Percentiles rank a stretch among this genome's conserved stretches.
phyloP scores from a whole-genome alignment of 2,888 invertebrate species.

The Margaritifera margaritifera region DNA sequence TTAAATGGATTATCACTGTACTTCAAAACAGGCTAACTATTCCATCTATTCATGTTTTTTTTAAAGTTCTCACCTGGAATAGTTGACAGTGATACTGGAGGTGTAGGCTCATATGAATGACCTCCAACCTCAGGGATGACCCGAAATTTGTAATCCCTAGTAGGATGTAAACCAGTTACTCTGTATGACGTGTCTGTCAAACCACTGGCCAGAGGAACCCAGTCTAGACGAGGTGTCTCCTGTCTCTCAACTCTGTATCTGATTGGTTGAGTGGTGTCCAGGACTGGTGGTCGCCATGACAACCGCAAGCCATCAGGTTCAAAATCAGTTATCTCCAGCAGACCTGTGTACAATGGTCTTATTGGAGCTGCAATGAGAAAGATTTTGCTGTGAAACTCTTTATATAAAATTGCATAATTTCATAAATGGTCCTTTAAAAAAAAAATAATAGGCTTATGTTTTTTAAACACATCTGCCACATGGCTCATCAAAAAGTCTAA shows the following conservation, averaged over 20 bases:
- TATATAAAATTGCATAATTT: too few species aligned
- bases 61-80: constrained; percentile 42
- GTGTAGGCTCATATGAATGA: constrained; percentile 96
- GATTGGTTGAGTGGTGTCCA: constrained; percentile 41
- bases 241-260: constrained; percentile 61
- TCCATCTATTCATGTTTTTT: too few species aligned
- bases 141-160: constrained; percentile 93
- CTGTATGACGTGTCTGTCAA: constrained; percentile 54
- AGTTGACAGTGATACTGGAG: constrained; percentile 73
- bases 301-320: constrained; percentile 53
- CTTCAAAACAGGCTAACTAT: too few species aligned
- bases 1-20: too few species aligned
- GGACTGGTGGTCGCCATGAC: constrained; percentile 59
- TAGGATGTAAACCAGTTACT: constrained; percentile 54
- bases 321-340: constrained; percentile 40
- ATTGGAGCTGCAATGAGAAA: constrained; percentile 18
- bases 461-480: too few species aligned
- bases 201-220: constrained; percentile 76
- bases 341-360: too few species aligned
- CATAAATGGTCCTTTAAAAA: too few species aligned
- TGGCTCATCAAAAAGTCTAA: too few species aligned
- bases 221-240: constrained; percentile 58
- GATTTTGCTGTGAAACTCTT: background rate
- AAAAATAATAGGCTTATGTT: too few species aligned
- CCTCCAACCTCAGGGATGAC: constrained; percentile 96